Evolutionary conservation across 2,113 vertebrate genomes (phyloP), one percentile per base, ranked within the genome.

Genomic region (Cairina moschata): DNA sequence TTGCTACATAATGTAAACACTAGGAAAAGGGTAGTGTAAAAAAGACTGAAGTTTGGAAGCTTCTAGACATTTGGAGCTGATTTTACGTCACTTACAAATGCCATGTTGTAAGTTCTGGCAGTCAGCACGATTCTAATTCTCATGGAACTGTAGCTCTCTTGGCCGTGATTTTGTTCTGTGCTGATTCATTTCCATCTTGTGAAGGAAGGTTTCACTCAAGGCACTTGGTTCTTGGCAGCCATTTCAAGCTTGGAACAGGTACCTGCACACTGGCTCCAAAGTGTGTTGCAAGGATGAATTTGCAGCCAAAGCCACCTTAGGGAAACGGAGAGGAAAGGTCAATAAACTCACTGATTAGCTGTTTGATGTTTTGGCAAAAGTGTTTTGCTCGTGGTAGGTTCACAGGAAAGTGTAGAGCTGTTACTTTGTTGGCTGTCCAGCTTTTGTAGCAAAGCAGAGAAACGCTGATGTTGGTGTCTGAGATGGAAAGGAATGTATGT

Each of bases 301-400:
- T 65, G 55, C 88, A 91, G 91, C 88, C 87, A 94, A 96, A 96
- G 81, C 83, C 86, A 79, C 69, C 77, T n/a, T n/a, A 26, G 90
- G 62, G 92, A 76, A 77, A 63, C 13, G 32, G n/a, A 81, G 85
- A 94, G 79, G 83, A 74, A 86, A 94, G 67, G 83, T 77, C 86
- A 88, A 46, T 92, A 85, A 92, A 75, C 75, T 87, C 32, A 2
- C 69, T 68, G 77, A 78, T 94, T 29, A 86, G 68, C 36, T 97
- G 63, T 48, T 67, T 83, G 75, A 66, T 76, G 66, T 71, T 74
- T 63, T 91, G 87, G 68, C 66, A 67, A n/a, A 87, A 79, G 36
- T 11, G 21, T 72, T 92, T 8, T 5, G 50, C 46, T 75, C 13
- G 0, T 32, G 68, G 36, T 42, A 38, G 36, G 62, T 65, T 90